Conservation (phyloP, 2,888 invertebrate genomes). For the Rugalucina vietnamica region DNA sequence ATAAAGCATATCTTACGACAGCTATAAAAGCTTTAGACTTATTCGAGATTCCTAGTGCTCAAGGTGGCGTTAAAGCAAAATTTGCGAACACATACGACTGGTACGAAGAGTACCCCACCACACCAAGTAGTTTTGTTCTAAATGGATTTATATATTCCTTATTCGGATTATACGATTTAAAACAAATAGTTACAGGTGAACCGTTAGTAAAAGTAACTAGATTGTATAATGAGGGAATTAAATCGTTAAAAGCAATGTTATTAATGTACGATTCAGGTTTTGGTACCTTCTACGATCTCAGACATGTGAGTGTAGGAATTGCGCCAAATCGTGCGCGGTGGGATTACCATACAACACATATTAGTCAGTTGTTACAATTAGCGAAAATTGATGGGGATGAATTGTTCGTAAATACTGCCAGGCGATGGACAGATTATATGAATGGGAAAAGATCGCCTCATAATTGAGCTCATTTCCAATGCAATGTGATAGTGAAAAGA, state of each 20-base stretch:
- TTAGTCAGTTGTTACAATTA: constrained; percentile 93
- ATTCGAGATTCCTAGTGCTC: constrained; percentile 85
- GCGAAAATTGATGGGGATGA: constrained; percentile 91
- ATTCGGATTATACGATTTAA: constrained; percentile 97
- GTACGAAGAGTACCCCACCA: constrained; percentile 99
- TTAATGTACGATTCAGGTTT: constrained; percentile 96
- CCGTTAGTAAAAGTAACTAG: constrained; percentile 86
- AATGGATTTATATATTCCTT: constrained; percentile 99
- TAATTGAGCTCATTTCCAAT: no score
- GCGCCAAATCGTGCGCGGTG: constrained; percentile 96
- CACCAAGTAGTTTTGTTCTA: constrained; percentile 94
- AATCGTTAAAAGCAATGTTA: constrained; percentile 93
- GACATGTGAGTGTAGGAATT: constrained; percentile 92
- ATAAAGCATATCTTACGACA: constrained; percentile 90
- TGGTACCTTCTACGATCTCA: constrained; percentile 97
- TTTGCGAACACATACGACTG: constrained; percentile 94
- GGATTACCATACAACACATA: constrained; percentile 99
- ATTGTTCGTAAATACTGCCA: constrained; percentile 92
- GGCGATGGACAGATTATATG: constrained; percentile 97
- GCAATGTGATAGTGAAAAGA: not conserved
- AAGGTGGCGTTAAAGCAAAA: constrained; percentile 78
- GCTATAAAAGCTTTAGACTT: constrained; percentile 92
- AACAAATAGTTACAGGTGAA: constrained; percentile 89
- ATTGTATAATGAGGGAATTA: constrained; percentile 83
- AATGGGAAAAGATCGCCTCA: constrained; percentile 96